Conservation (phyloP, 2,888 invertebrate genomes). For the Phaedon cochleariae region DNA sequence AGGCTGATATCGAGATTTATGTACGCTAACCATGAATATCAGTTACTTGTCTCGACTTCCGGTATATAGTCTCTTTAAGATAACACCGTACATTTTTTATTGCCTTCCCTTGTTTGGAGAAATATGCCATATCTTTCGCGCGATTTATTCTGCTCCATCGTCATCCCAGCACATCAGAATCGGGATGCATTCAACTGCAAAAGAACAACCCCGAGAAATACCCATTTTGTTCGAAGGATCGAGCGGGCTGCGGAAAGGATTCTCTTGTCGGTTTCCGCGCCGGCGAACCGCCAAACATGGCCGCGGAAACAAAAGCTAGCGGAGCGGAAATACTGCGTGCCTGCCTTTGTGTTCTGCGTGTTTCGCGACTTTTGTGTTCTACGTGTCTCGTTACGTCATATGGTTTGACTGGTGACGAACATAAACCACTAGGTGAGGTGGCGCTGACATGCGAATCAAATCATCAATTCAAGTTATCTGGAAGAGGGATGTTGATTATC, state of each 20-base stretch:
- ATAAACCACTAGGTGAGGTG: no score
- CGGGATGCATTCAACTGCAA: neutral
- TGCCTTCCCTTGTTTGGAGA: no score
- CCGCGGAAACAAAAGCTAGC: conserved; percentile 59
- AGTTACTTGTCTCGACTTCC: no score
- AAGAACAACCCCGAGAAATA: neutral
- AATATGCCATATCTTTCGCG: neutral
- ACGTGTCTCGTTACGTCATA: neutral
- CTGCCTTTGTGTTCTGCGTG: neutral
- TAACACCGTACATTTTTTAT: no score
- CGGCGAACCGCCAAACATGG: conserved; percentile 56
- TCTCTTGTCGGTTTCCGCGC: conserved; percentile 62
- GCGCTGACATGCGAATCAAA: no score
- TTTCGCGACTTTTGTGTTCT: neutral
- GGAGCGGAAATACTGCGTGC: conserved; percentile 48
- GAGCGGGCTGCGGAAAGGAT: conserved; percentile 59
- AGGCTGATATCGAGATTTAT: no score
- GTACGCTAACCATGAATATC: no score
- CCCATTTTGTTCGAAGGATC: neutral
- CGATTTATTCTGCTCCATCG: neutral
- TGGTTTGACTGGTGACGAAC: no score
- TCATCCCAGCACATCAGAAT: neutral
- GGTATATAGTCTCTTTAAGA: no score
- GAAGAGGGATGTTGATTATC: no score
- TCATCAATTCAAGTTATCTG: no score